Base-by-base conservation (phyloP, 2,113 vertebrate genomes). In the Sebastes schlegelii region DNA sequence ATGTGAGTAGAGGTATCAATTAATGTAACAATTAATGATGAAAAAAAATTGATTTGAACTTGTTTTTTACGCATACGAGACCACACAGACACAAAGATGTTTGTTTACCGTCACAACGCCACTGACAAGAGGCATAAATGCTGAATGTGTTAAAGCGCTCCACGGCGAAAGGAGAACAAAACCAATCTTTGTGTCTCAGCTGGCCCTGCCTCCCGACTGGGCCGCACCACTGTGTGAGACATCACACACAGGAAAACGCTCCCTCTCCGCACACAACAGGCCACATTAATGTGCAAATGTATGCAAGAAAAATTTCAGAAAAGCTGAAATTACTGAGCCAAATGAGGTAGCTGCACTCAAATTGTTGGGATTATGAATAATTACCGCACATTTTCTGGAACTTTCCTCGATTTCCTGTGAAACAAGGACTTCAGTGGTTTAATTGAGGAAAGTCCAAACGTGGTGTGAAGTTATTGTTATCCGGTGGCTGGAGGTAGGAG, bases 241-340 rank as follows among this genome's bases (percentile, higher is more conserved):
- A 97, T 98, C 97, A 96, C 96, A 96, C 95, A 96, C 95, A 96
- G 97, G 95, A 97, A 95, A 96, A 96, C 95, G 96, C 96, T 97
- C 97, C 95, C 96, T 93, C 96, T 96, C 96, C 92, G 94, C 97
- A 96, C 96, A 97, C 97, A 96, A 97, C 95, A 94, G 96, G 95
- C 96, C 96, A 96, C 98, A 99, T 99, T 98, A 98, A 97, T 98
- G 98, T 99, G 98, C 97, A 99, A 99, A 99, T 99, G 94, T 98
- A 99, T 99, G 98, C 98, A 97, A 97, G 97, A 96, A 97, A 97
- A 96, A 97, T 87, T 86, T 87, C 70, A 86, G 79, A 93, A 94
- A 94, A 93, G 91, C 84, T 76, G 79, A 92, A 95, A 95, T 95
- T 92, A 94, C 92, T 78, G 92, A 94, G 92, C 89, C 93, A 95